Evolutionary conservation across 2,888 invertebrate genomes (phyloP), one percentile per base, ranked within the genome.

Genomic region (Acronicta psi): DNA sequence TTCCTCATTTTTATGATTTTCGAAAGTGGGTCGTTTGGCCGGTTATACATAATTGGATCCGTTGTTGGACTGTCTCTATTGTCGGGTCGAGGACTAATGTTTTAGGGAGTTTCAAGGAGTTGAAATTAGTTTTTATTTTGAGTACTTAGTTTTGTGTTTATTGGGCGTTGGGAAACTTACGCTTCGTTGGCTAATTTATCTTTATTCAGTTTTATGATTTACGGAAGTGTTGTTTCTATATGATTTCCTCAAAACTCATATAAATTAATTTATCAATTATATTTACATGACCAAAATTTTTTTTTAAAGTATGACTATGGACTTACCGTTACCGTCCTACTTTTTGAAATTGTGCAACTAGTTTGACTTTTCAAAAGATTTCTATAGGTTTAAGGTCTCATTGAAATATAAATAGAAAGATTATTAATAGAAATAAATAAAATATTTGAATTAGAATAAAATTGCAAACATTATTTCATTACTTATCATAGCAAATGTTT

Each of bases 1-100:
- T 54, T 54, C 73, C 41, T 44, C 69, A 73, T 69, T 74, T 73
- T 73, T 76, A 76, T 74, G 59, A 62, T 62, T 61, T 65, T 45
- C 34, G 52, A 69, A 73, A 75, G 73, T 53, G 59, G 45, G 56
- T 66, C 76, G 59, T 75, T 59, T 53, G 25, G 53, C 34, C 60
- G 61, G 55, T 69, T 76, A 56, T 52, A 75, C 49, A 51, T 73
- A 74, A 76, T 73, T 73, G 69, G 51, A 51, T 43, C 52, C 56
- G 59, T 59, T 71, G 69, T 57, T 59, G 61, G 41, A 54, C 54
- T 70, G 40, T 47, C 42, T 67, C 20, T 40, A 71, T 68, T 43
- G 43, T 42, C 50, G 13, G 37, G 9, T 20, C 41, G 17, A 44
- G 29, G 36, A 31, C 40, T 38, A 47, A 36, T 20, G 23, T 25